Percentiles rank a stretch among this genome's conserved stretches.
phyloP scores from a whole-genome alignment of 1,140 invertebrate species.

The Thalassaphorura encarpata region DNA sequence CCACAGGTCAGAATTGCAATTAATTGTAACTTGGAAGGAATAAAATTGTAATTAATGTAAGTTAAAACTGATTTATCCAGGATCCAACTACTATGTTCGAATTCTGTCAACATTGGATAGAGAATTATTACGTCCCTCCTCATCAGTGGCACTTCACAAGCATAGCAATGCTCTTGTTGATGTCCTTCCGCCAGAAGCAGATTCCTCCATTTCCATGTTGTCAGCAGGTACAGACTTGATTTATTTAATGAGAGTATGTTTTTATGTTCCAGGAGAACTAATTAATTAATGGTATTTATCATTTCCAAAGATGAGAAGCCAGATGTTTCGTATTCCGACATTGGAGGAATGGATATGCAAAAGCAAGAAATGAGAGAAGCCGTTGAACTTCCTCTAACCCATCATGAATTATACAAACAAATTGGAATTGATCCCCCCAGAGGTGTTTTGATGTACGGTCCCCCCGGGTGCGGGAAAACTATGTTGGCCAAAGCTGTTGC shows the following conservation, averaged over 20 bases:
- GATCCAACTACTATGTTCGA: slow-evolving; percentile 96
- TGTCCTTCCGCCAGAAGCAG: slow-evolving; percentile 95
- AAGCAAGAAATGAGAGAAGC: slow-evolving; percentile 99
- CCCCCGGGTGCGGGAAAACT: slow-evolving; percentile 93
- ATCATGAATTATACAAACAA: slow-evolving; percentile 99
- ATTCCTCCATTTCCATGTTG: slow-evolving; percentile 93
- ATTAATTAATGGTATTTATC: too few species aligned
- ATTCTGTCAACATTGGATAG: slow-evolving; percentile 91
- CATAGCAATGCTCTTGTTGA: slow-evolving; percentile 97
- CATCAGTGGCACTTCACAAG: slow-evolving; percentile 93
- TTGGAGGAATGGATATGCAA: slow-evolving; percentile 99
- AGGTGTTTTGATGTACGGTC: slow-evolving; percentile 97
- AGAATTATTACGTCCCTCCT: slow-evolving; percentile 89
- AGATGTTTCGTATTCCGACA: slow-evolving; percentile 92
- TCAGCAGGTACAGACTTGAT: slow-evolving; percentile 69
- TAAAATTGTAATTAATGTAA: too few species aligned
- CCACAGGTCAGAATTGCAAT: slow-evolving; percentile 58
- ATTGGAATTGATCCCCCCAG: slow-evolving; percentile 94
- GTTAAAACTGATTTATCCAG: too few species aligned
- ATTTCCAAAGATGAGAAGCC: slow-evolving; percentile 99
- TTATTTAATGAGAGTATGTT: slow-evolving; percentile 10
- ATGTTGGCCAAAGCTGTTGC: slow-evolving; percentile 99
- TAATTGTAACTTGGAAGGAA: too few species aligned
- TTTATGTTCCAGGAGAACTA: slow-evolving; percentile 23
- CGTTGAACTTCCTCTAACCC: slow-evolving; percentile 93